These are phyloP conservation scores for Montipora foliosa DNA, from an alignment of 64 coral and sea anemone genomes.

Conservation along the genomic window DNA sequence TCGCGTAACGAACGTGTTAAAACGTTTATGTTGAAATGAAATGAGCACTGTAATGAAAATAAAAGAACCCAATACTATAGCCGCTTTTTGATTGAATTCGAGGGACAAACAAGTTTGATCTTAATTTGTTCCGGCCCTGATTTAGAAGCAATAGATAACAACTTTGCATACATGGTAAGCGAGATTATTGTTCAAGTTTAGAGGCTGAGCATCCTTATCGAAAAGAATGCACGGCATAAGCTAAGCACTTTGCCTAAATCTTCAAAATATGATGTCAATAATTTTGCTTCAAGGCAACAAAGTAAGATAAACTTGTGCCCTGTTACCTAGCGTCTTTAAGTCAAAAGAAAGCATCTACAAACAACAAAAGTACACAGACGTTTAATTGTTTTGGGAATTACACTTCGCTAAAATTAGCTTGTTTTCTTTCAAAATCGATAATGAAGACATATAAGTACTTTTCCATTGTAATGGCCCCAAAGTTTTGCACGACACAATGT, in stretches of 20 bases:
- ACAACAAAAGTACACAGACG: slow-evolving; percentile 25
- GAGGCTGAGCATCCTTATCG: too few relatives aligned
- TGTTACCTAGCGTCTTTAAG: background rate
- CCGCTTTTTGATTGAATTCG: too few relatives aligned
- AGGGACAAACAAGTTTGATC: background rate
- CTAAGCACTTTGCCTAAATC: background rate
- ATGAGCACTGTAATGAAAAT: background rate
- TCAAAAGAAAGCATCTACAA: slow-evolving; percentile 1
- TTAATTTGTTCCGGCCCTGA: background rate
- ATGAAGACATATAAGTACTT: background rate
- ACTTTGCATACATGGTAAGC: background rate
- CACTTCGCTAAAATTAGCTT: background rate
- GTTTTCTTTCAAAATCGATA: background rate
- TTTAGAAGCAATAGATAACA: background rate
- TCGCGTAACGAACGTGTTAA: background rate
- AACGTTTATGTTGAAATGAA: background rate
- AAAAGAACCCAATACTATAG: too few relatives aligned
- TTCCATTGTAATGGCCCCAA: background rate
- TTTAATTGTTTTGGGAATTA: slow-evolving; percentile 30
- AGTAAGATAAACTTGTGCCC: background rate
- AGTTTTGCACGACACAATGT: too few relatives aligned
- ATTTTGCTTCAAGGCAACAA: background rate
- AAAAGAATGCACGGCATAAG: background rate
- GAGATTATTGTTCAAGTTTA: background rate
- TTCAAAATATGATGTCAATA: background rate